Evolutionary conservation across 1,140 invertebrate genomes (phyloP), one percentile per base, ranked within the genome.

Genomic region (Phortica variegata): DNA sequence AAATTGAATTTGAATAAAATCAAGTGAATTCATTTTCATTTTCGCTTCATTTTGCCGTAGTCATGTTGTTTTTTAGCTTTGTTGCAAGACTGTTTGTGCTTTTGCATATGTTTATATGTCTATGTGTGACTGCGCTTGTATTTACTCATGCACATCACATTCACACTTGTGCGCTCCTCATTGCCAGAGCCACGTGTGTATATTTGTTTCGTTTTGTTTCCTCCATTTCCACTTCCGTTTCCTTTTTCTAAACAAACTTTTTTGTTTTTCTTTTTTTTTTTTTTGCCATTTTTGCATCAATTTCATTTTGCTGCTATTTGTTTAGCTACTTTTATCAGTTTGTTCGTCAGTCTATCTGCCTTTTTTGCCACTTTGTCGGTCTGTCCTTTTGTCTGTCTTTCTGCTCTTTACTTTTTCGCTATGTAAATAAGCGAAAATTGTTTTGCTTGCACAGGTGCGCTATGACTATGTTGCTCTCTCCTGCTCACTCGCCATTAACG

Each of bases 341-440:
- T 17, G 4, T 34, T 17, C 33, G 20, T 17, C 37, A 29, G 9
- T 32, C 21, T 13, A 39, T 29, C 41, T 15, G n/a, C n/a, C n/a
- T 6, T 29, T 7, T 29, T 43, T 34, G 37, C 44, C 48, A 61
- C 47, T 47, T 61, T 42, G 21, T 47, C 43, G 46, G n/a, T 34
- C 21, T 17, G 4, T 34, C 19, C 33, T 20, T 17, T 32, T 20
- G 9, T 32, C 21, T 13, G 43, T 29, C 41, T 15, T 41, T 41
- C 41, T 54, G 54, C 33, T 61, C 45, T 58, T 61, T 51, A 45
- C 38, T 42, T 43, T 48, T 45, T 17, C 55, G 52, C 55, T 55
- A 62, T 68, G 63, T 63, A 66, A 66, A 66, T 66, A 66, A 57
- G 57, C 51, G 49, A 44, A 57, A 51, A 26, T 26, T 62, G 58